phyloP scores from a whole-genome alignment of 2,888 invertebrate genomes.

The Odontomyia ornata region DNA sequence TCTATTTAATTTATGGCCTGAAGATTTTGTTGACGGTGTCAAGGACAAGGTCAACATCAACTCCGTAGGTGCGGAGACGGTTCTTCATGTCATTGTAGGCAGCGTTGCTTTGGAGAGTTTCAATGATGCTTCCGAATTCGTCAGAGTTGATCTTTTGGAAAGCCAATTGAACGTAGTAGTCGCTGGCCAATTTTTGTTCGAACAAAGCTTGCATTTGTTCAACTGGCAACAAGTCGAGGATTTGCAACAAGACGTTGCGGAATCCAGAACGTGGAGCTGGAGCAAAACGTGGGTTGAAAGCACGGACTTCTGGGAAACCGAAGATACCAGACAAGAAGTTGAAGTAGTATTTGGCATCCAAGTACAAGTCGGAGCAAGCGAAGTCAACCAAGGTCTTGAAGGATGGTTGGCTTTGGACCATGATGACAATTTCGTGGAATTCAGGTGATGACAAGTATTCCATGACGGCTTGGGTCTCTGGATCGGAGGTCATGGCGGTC shows the following conservation, averaged over 20 bases:
- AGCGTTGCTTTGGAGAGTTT: conserved; percentile 20
- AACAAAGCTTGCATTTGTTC: conserved; percentile 38
- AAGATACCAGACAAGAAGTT: conserved; percentile 43
- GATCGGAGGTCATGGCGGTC: conserved; percentile 42
- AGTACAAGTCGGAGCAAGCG: conserved; percentile 44
- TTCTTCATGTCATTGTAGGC: conserved; percentile 32
- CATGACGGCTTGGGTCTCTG: conserved; percentile 46
- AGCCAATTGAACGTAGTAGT: conserved; percentile 40
- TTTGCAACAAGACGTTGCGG: conserved; percentile 36
- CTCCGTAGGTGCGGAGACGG: conserved; percentile 35
- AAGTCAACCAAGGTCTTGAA: conserved; percentile 31
- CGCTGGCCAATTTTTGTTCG: conserved; percentile 35
- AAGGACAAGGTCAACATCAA: conserved; percentile 44
- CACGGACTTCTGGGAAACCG: conserved; percentile 21
- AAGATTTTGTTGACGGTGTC: conserved; percentile 41
- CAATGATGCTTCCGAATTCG: conserved; percentile 41
- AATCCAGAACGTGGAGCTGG: conserved; percentile 28
- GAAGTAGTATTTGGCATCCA: conserved; percentile 47
- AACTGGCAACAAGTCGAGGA: conserved; percentile 44
- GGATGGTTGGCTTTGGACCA: conserved; percentile 32
- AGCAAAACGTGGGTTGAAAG: conserved; percentile 21
- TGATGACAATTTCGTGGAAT: conserved; percentile 41
- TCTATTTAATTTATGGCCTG: neutral
- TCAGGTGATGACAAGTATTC: conserved; percentile 43
- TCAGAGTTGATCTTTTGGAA: conserved; percentile 44